Percentiles rank a stretch among this genome's conserved stretches.
These are phyloP conservation scores for Amphibalanus amphitrite DNA, from an alignment of 1,140 invertebrate genomes.

Conservation along the genomic window DNA sequence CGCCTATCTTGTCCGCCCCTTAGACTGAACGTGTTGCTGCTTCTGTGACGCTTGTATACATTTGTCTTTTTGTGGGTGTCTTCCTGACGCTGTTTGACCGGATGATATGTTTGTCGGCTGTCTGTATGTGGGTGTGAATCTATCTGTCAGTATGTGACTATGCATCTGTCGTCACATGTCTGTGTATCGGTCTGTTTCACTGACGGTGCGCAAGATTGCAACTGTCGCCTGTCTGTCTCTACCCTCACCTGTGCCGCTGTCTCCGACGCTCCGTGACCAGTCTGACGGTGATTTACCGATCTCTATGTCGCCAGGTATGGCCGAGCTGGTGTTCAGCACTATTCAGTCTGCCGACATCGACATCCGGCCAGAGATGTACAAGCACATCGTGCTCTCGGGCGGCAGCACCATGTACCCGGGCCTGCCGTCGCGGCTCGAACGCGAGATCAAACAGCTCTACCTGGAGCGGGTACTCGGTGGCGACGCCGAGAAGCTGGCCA, in stretches of 20 bases:
- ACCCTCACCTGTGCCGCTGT: slow-evolving; percentile 19
- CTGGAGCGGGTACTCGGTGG: slow-evolving; percentile 66
- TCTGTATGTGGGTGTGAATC: no score
- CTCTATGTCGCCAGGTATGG: no score
- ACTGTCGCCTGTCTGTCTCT: neutral
- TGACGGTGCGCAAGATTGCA: no score
- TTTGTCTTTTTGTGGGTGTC: no score
- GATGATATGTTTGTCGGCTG: no score
- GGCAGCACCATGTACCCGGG: slow-evolving; percentile 98
- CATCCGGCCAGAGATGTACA: slow-evolving; percentile 88
- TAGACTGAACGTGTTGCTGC: no score
- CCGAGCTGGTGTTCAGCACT: slow-evolving; percentile 93
- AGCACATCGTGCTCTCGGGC: slow-evolving; percentile 97
- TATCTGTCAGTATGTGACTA: neutral
- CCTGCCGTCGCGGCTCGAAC: slow-evolving; percentile 90
- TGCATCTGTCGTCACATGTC: neutral
- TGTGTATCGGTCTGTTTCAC: no score
- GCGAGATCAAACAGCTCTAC: slow-evolving; percentile 98
- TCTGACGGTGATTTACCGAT: no score
- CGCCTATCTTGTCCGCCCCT: no score
- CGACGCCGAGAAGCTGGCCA: slow-evolving; percentile 28
- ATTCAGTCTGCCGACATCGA: slow-evolving; percentile 91
- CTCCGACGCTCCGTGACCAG: no score
- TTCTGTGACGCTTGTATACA: no score
- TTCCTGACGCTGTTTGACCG: no score